phyloP scores from a whole-genome alignment of 2,888 invertebrate genomes.

The Pyrochroa serraticornis region DNA sequence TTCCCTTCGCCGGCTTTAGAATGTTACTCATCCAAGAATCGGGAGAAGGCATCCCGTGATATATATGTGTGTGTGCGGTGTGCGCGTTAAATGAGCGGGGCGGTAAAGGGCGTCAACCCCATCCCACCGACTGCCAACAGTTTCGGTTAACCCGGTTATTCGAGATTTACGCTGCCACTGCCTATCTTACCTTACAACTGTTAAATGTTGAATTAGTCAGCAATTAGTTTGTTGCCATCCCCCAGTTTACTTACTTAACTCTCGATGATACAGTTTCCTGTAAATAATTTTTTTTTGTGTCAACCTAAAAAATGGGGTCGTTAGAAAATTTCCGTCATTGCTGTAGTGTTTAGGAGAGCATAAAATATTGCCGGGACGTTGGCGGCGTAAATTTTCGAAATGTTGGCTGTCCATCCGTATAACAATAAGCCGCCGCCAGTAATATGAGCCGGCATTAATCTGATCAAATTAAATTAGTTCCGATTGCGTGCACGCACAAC shows the following conservation, averaged over 20 bases:
- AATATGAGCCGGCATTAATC: conserved; percentile 20
- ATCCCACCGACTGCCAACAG: neutral
- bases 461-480: conserved; percentile 26
- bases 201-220: too few relatives aligned
- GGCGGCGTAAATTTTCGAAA: neutral
- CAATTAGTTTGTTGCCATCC: too few relatives aligned
- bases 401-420: neutral
- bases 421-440: conserved; percentile 3
- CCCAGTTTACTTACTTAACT: too few relatives aligned
- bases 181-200: too few relatives aligned
- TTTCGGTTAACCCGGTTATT: neutral
- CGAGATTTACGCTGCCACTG: too few relatives aligned
- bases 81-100: too few relatives aligned
- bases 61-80: neutral
- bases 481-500: conserved; percentile 25
- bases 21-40: conserved; percentile 11
- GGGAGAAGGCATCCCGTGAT: conserved; percentile 6
- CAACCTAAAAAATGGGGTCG: too few relatives aligned
- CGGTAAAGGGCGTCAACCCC: neutral
- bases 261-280: too few relatives aligned
- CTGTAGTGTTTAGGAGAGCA: too few relatives aligned
- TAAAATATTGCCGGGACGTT: too few relatives aligned
- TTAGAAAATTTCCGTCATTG: too few relatives aligned
- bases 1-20: conserved; percentile 10
- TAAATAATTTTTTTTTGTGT: too few relatives aligned